phyloP scores from a whole-genome alignment of 1,140 invertebrate genomes.

The Asobara japonica region DNA sequence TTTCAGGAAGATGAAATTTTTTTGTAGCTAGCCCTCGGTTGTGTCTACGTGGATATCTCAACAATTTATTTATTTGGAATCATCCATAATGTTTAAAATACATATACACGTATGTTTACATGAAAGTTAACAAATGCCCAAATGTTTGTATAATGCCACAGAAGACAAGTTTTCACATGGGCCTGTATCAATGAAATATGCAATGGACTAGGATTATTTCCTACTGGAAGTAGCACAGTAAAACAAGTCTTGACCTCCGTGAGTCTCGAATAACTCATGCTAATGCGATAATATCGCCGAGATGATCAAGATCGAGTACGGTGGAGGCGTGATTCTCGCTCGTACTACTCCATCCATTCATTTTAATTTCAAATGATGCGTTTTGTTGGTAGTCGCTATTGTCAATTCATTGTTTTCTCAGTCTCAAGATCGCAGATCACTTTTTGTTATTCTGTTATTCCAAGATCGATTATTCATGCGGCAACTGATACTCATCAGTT shows the following conservation, averaged over 20 bases:
- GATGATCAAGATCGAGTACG: constrained; percentile 19
- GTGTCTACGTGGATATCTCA: too few relatives aligned
- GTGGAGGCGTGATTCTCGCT: constrained; percentile 6
- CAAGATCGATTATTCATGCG: neutral
- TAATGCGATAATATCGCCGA: constrained; percentile 7
- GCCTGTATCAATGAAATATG: constrained; percentile 3
- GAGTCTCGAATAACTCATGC: constrained; percentile 10
- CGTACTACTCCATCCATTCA: neutral
- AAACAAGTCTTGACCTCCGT: neutral
- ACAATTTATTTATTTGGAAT: too few relatives aligned
- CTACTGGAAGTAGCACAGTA: neutral
- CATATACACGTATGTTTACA: too few relatives aligned
- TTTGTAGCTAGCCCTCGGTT: too few relatives aligned
- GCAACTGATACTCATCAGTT: neutral
- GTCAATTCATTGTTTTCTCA: neutral
- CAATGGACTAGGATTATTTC: neutral
- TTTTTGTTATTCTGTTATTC: neutral
- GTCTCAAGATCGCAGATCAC: neutral
- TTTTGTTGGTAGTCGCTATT: constrained; percentile 1
- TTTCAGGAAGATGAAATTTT: too few relatives aligned
- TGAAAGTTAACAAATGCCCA: too few relatives aligned
- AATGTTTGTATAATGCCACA: too few relatives aligned
- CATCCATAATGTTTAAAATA: too few relatives aligned
- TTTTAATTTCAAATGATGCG: constrained; percentile 11
- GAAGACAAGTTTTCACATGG: neutral